Evolutionary conservation across 64 coral and sea anemone genomes (phyloP), one percentile per base, ranked within the genome.

Genomic region (Hydrozoanthus tunicans): DNA sequence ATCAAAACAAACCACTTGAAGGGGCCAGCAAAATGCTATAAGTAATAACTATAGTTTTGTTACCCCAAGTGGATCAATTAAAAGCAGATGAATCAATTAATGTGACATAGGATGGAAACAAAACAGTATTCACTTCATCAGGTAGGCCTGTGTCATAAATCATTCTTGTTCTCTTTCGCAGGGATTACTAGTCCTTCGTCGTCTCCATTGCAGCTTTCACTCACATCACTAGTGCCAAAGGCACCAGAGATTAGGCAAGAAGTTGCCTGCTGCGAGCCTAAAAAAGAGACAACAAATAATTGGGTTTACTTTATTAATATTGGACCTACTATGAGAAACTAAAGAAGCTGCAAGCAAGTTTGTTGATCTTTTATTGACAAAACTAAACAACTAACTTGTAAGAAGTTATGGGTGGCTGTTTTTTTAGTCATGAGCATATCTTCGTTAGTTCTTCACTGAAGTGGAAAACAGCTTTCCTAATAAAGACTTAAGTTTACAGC

Each of bases 111-210:
- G 82, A 79, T 79, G 77, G 7, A 79, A 59, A 64, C 6, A 0
- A 67, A 20, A 55, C 52, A 85, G 64, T 17, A 52, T 56, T 57
- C 53, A 69, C 82, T 58, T 55, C 70, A 64, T 96, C 88, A 96
- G 84, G 79, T 67, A 89, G 84, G 79, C 85, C 86, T 76, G 27
- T 96, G 92, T 79, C 90, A 96, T 96, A 96, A 96, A 59, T 96
- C 94, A 12, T 91, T 92, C 17, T 91, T 58, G 6, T 72, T 9
- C 13, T 89, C 70, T 67, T 5, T 12, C 94, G 94, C 89, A 92
- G 88, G 91, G 55, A 91, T 96, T 93, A 96, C 94, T 93, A 96
- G 94, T 56, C 94, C 94, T 23, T 96, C 94, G 63, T 96, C 94
- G 25, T 96, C 94, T 70, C 89, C 80, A 12, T 56, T 32, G 73